Percentiles rank a stretch among this genome's conserved stretches.
Conservation (phyloP, 1,140 invertebrate genomes). For the Drosophila sp. region DNA sequence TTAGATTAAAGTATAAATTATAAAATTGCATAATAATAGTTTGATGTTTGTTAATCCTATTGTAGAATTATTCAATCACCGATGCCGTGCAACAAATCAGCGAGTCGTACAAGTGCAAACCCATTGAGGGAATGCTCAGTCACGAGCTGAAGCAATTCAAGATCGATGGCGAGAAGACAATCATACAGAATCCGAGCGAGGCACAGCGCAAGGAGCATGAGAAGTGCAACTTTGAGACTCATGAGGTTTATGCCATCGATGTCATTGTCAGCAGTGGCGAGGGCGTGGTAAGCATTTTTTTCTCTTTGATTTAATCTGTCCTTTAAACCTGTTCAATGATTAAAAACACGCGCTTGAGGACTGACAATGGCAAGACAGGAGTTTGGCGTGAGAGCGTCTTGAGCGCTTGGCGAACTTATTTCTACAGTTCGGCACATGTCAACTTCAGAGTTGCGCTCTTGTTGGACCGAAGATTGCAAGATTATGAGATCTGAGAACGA, state of each 20-base stretch:
- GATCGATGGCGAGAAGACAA: constrained; percentile 99
- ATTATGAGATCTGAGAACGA: constrained; percentile 84
- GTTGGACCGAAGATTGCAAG: constrained; percentile 70
- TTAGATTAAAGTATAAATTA: too few species aligned
- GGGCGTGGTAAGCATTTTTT: constrained; percentile 87
- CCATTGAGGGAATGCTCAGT: constrained; percentile 99
- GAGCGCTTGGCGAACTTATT: constrained; percentile 29
- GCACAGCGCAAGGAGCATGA: constrained; percentile 99
- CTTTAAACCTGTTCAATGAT: constrained; percentile 69
- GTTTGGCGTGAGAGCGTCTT: constrained; percentile 36
- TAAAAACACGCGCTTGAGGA: constrained; percentile 79
- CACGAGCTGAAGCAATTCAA: constrained; percentile 98
- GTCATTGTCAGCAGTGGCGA: constrained; percentile 97
- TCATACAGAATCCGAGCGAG: constrained; percentile 99
- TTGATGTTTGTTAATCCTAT: background rate
- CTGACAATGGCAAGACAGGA: constrained; percentile 39
- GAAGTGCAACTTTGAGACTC: constrained; percentile 97
- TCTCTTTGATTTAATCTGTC: background rate
- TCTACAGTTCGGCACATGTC: constrained; percentile 45
- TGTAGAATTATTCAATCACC: constrained; percentile 95
- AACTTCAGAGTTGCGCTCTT: constrained; percentile 12
- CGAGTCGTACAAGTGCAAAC: constrained; percentile 97
- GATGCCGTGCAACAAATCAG: constrained; percentile 97
- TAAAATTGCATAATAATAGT: background rate
- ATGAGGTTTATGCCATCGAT: constrained; percentile 99